Conservation (phyloP, 2,888 invertebrate species). For the Keiferia lycopersicella region DNA sequence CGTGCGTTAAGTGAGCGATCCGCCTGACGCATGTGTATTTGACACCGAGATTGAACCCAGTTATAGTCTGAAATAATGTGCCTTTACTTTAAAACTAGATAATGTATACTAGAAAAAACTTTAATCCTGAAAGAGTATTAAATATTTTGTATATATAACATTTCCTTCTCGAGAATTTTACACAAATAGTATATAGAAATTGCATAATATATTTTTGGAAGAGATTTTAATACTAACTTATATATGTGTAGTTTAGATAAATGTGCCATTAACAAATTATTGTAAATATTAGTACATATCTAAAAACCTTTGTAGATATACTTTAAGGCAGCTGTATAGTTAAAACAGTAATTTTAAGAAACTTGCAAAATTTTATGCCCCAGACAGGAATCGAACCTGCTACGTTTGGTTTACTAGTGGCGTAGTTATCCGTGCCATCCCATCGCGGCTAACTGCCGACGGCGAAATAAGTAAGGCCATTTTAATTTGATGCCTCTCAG, state of each 20-base stretch:
- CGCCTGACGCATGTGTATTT: too few species aligned
- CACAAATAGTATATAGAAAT: background rate
- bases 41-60: background rate
- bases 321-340: background rate
- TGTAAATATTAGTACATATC: background rate
- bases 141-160: slow-evolving; percentile 4
- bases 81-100: background rate
- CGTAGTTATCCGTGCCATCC: too few species aligned
- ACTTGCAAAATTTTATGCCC: too few species aligned
- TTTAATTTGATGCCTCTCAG: too few species aligned
- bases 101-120: background rate
- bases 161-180: background rate
- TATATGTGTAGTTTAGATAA: background rate
- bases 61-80: slow-evolving; percentile 4
- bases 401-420: too few species aligned
- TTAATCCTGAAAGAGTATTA: slow-evolving; percentile 2
- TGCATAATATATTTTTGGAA: slow-evolving; percentile 15
- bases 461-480: too few species aligned
- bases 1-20: too few species aligned
- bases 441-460: too few species aligned
- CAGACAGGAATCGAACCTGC: too few species aligned
- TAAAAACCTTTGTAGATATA: background rate
- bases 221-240: background rate
- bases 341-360: too few species aligned
- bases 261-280: slow-evolving; percentile 10